Percentiles rank a stretch among this genome's conserved stretches.
phyloP scores from a whole-genome alignment of 2,888 invertebrate species.

The Mermis nigrescens region DNA sequence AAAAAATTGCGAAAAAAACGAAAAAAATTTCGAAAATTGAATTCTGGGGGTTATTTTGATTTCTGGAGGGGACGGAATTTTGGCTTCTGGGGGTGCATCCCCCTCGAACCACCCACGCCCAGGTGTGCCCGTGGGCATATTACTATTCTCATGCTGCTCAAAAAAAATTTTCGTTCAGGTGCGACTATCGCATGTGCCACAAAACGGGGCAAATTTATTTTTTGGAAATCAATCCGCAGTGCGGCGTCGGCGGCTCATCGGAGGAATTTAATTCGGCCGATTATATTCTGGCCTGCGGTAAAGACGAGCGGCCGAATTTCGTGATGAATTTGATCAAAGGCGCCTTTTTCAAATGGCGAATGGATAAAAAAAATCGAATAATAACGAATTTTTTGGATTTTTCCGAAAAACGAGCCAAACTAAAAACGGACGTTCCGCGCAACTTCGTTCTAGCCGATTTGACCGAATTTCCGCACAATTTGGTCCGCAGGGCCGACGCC shows the following conservation, averaged over 20 bases:
- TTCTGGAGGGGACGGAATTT: too few relatives aligned
- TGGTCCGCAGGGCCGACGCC: not conserved
- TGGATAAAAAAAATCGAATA: not conserved
- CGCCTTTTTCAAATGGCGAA: too few relatives aligned
- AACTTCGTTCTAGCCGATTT: not conserved
- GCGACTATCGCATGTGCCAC: not conserved
- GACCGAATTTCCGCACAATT: not conserved
- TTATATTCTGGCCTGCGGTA: not conserved
- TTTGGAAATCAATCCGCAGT: not conserved
- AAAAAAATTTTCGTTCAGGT: not conserved
- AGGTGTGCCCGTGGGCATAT: too few relatives aligned
- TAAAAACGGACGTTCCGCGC: too few relatives aligned
- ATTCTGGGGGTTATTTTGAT: too few relatives aligned
- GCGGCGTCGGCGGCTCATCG: not conserved
- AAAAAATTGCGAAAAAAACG: too few relatives aligned
- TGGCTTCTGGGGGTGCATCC: too few relatives aligned
- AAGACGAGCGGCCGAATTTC: not conserved
- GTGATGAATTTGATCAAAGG: not conserved
- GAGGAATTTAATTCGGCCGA: not conserved
- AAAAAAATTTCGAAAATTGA: too few relatives aligned
- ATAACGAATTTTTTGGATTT: not conserved
- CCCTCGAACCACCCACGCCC: too few relatives aligned
- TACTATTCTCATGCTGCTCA: not conserved
- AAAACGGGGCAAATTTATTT: not conserved
- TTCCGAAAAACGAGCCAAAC: too few relatives aligned